Evolutionary conservation across 2,888 invertebrate genomes (phyloP).

Genomic region (Conomelus anceps): DNA sequence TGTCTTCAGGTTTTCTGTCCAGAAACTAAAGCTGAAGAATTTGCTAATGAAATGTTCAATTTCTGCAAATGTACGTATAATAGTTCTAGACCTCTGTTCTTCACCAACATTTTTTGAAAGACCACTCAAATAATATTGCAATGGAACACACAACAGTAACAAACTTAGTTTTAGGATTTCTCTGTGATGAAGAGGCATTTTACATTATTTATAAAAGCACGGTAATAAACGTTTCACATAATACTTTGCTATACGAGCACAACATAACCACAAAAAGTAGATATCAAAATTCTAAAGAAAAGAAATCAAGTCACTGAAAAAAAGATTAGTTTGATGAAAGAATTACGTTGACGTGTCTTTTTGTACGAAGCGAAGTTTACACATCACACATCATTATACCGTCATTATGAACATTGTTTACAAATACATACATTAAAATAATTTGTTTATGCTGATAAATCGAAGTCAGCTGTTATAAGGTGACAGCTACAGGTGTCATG

Average conservation of each 20-base stretch:
- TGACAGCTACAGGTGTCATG: neutral
- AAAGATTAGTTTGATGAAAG: neutral
- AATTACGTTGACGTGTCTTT: neutral
- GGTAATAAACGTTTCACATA: neutral
- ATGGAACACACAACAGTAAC: neutral
- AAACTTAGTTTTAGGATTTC: neutral
- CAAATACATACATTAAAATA: neutral
- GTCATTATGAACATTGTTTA: neutral
- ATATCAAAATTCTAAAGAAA: neutral
- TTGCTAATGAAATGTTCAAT: neutral
- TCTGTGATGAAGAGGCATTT: neutral
- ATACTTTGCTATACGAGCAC: neutral
- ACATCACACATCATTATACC: neutral
- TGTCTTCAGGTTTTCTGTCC: neutral
- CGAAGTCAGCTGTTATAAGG: neutral
- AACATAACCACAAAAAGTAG: neutral
- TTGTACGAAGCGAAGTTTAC: neutral
- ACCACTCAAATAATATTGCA: neutral
- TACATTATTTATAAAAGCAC: neutral
- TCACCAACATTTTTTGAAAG: neutral
- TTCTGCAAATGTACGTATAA: neutral
- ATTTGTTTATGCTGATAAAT: neutral
- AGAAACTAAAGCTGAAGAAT: neutral
- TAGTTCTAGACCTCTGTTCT: neutral
- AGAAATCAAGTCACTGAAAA: neutral